Conservation (phyloP, 2,888 invertebrate genomes). For the Hirtodrosophila duncani region DNA sequence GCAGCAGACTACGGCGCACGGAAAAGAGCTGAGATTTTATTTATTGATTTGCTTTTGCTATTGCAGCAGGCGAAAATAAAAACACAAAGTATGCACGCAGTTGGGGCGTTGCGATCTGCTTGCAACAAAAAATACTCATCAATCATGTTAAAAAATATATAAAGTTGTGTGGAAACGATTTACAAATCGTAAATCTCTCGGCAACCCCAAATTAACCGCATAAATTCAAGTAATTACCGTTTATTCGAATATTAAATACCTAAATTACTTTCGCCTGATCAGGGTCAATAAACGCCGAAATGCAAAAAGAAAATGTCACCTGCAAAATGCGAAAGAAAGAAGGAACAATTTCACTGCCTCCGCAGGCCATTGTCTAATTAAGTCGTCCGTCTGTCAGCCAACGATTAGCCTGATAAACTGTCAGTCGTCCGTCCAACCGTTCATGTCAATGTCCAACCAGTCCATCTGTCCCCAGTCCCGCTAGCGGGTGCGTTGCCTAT, state of each 20-base stretch:
- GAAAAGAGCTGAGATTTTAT: conserved; percentile 38
- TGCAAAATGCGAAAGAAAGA: conserved; percentile 1
- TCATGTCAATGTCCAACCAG: conserved; percentile 11
- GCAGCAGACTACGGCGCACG: conserved; percentile 15
- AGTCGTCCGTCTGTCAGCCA: conserved; percentile 57
- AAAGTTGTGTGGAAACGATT: conserved; percentile 48
- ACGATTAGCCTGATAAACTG: conserved; percentile 50
- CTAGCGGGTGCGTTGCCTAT: conserved; percentile 32
- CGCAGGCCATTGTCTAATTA: conserved; percentile 52
- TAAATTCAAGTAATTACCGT: conserved; percentile 53
- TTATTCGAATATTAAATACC: conserved; percentile 24
- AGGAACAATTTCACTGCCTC: conserved; percentile 6
- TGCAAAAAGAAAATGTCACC: conserved; percentile 21
- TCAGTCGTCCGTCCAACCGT: conserved; percentile 22
- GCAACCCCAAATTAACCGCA: conserved; percentile 24
- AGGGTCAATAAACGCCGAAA: conserved; percentile 44
- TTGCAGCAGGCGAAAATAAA: neutral
- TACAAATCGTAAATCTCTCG: conserved; percentile 52
- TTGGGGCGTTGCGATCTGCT: too few relatives aligned
- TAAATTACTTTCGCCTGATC: conserved; percentile 43
- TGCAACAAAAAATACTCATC: conserved; percentile 41
- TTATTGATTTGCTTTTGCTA: conserved; percentile 44
- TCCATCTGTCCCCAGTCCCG: neutral
- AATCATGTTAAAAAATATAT: conserved; percentile 52
- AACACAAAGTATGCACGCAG: conserved; percentile 4